Evolutionary conservation across 1,140 invertebrate species (phyloP).

Genomic region (Heliconius hewitsoni): DNA sequence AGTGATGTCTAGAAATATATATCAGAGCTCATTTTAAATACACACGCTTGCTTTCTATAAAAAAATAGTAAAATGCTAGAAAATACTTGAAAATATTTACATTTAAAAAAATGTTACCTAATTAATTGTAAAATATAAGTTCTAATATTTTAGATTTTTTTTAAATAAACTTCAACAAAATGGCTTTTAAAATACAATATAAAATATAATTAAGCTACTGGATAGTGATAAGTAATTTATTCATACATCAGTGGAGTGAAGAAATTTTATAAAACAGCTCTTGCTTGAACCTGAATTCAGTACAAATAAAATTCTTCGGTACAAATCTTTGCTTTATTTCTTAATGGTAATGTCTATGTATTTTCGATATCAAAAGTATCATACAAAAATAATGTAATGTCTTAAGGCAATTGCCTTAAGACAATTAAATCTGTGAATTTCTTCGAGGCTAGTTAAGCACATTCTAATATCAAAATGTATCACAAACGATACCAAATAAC

Average conservation of each 20-base stretch:
- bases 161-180: too few relatives aligned
- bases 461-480: too few relatives aligned
- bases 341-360: neutral
- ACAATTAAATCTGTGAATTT: too few relatives aligned
- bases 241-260: too few relatives aligned
- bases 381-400: too few relatives aligned
- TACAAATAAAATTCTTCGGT: too few relatives aligned
- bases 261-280: neutral
- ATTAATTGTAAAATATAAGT: neutral
- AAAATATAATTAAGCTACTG: neutral
- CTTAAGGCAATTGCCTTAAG: too few relatives aligned
- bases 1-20: slow-evolving; percentile 51
- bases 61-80: slow-evolving; percentile 12
- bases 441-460: too few relatives aligned
- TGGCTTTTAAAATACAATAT: neutral
- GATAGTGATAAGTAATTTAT: neutral
- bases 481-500: too few relatives aligned
- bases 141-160: too few relatives aligned
- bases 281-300: neutral
- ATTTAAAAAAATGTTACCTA: neutral
- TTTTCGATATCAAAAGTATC: too few relatives aligned
- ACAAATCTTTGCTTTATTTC: neutral
- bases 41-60: neutral
- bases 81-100: neutral
- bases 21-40: slow-evolving; percentile 36